Evolutionary conservation across 2,888 invertebrate genomes (phyloP), one percentile per base, ranked within the genome.

Genomic region (Adelphocoris suturalis): DNA sequence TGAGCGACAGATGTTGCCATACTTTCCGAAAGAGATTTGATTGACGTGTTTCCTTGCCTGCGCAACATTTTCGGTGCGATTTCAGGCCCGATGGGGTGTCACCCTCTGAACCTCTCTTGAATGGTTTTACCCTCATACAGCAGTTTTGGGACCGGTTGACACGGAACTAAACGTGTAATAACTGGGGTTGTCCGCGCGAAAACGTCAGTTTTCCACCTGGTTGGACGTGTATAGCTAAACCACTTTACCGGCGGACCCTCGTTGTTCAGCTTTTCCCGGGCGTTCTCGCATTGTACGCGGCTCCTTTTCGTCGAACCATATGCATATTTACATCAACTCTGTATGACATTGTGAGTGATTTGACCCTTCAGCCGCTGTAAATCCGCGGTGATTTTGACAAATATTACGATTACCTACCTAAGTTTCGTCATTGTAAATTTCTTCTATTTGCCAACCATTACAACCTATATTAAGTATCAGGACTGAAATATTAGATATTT

Each of bases 181-280:
- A 78, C 78, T 78, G 16, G 46, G 46, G 78, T 37, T 78, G 37
- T 78, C 47, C 37, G 47, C 37, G 37, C 46, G 78, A 47, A 78
- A 78, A 78, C 78, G 78, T 78, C 46, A 46, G 46, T 78, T 78
- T 78, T 47, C 78, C 78, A 78, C 78, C 78, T 78, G 78, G 78
- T 78, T 78, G 78, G 78, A 78, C 78, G 68, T 68, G 68, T 68
- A 68, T 23, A 27, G 23, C 68, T 68, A 68, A 68, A 68, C 68
- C 68, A 68, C 68, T 68, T 68, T 68, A 68, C 68, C 68, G 68
- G 27, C 68, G 23, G 37, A 68, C 68, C 68, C 68, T 68, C 68
- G 68, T 68, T 68, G 68, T 23, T 68, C 68, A 68, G 68, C 27
- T 27, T 68, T 37, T 68, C 23, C 68, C 68, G 68, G 23, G 68